Conservation (phyloP, 2,888 invertebrate genomes). For the Brachyopa scutellaris region DNA sequence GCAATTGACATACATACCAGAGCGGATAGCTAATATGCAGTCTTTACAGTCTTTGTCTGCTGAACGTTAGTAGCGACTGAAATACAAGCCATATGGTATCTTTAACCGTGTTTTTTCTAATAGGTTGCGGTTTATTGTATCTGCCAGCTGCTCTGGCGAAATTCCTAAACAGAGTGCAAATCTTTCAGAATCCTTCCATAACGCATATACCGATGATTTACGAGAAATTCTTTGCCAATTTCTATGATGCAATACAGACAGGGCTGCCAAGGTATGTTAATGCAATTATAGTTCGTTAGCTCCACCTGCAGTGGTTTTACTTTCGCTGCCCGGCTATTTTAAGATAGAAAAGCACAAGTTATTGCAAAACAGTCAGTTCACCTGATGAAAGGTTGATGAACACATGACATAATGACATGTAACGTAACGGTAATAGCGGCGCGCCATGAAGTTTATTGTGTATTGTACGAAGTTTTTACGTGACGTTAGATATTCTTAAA, state of each 20-base stretch:
- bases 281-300: neutral
- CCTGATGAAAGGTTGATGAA: too few relatives aligned
- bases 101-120: too few relatives aligned
- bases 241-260: constrained; percentile 79
- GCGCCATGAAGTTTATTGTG: too few relatives aligned
- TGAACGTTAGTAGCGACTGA: constrained; percentile 81
- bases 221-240: constrained; percentile 79
- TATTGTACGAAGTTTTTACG: too few relatives aligned
- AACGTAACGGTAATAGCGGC: too few relatives aligned
- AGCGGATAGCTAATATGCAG: constrained; percentile 78
- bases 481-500: too few relatives aligned
- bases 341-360: too few relatives aligned
- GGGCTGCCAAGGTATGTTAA: constrained; percentile 77
- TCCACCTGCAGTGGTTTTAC: too few relatives aligned
- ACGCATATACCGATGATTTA: constrained; percentile 81
- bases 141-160: constrained; percentile 80
- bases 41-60: constrained; percentile 79
- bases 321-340: too few relatives aligned
- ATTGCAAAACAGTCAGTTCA: too few relatives aligned
- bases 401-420: too few relatives aligned
- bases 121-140: constrained; percentile 80
- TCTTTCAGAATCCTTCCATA: constrained; percentile 80
- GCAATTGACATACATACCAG: constrained; percentile 79
- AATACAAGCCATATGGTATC: too few relatives aligned
- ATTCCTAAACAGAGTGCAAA: constrained; percentile 79